phyloP scores from a whole-genome alignment of 2,113 vertebrate genomes.

The Ploceus nigricollis region DNA sequence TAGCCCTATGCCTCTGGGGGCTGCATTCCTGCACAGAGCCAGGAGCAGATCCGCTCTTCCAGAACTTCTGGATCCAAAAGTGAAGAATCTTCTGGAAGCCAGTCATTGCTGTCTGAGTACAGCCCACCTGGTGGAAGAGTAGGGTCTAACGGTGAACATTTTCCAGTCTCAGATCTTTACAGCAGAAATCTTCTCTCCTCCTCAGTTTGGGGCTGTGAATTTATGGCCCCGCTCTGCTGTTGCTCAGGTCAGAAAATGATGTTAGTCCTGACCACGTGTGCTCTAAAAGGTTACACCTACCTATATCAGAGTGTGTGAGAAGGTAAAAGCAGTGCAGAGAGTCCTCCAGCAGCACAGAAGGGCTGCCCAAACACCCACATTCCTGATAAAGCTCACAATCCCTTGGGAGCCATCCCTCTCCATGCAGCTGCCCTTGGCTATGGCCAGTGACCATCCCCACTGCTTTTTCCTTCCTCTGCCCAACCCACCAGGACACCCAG shows the following conservation, averaged over 20 bases:
- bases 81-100: not conserved
- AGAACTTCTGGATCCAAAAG: not conserved
- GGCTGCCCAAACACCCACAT: not conserved
- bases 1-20: not conserved
- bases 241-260: not conserved
- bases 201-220: not conserved
- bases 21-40: not conserved
- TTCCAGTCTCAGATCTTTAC: not conserved
- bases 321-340: not conserved
- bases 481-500: not conserved
- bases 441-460: rapidly evolving
- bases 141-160: not conserved
- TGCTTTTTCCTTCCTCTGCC: not conserved
- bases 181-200: not conserved
- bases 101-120: not conserved
- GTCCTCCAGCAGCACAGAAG: not conserved
- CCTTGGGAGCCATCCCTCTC: not conserved
- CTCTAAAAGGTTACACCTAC: not conserved
- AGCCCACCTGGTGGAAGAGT: not conserved
- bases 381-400: not conserved
- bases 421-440: not conserved
- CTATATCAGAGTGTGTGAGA: rapidly evolving
- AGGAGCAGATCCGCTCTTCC: not conserved
- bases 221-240: not conserved
- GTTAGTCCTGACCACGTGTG: rapidly evolving